These are phyloP conservation scores for Pantherophis vulpinus DNA, from an alignment of 2,797 vertebrate genomes.

Conservation along the genomic window DNA sequence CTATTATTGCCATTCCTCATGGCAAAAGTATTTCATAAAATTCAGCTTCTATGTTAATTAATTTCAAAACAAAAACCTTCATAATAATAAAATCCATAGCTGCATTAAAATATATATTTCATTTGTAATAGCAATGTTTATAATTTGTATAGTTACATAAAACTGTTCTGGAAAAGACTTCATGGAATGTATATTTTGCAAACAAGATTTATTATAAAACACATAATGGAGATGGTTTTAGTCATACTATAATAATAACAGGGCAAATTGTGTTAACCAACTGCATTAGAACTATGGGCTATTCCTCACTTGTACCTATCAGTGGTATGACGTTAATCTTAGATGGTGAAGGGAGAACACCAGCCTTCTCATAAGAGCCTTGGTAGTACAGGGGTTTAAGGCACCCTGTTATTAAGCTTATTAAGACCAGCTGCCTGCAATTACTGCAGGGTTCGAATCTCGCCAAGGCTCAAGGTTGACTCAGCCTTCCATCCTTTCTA, in stretches of 20 bases:
- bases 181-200: not conserved
- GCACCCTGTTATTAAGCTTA: no score
- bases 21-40: not conserved
- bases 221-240: not conserved
- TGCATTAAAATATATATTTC: not conserved
- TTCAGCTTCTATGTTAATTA: not conserved
- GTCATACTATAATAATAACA: not conserved
- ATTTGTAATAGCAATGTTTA: not conserved
- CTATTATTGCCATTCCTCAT: not conserved
- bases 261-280: not conserved
- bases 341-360: not conserved
- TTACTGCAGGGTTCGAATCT: no score
- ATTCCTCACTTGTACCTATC: not conserved
- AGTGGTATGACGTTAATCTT: not conserved
- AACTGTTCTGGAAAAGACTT: not conserved
- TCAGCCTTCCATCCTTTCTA: no score
- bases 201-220: not conserved
- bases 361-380: not conserved
- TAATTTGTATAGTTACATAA: not conserved
- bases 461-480: no score
- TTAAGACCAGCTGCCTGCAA: no score
- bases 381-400: no score
- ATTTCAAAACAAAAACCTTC: not conserved
- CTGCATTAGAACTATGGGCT: not conserved
- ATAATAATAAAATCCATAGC: not conserved